phyloP scores from a whole-genome alignment of 2,888 invertebrate genomes.

The Oegoconia quadripuncta region DNA sequence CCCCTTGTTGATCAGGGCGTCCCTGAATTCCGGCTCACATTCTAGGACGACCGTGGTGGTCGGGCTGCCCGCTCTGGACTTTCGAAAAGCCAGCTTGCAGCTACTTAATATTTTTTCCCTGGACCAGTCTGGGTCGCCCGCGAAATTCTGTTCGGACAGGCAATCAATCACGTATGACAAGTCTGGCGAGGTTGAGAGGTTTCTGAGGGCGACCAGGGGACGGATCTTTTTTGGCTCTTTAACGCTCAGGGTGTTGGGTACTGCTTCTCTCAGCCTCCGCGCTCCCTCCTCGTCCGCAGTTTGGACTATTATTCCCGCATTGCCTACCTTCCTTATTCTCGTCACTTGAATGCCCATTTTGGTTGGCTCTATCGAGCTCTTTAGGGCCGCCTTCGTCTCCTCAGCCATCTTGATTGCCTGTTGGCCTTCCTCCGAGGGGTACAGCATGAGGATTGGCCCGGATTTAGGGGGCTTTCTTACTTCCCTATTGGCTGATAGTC shows the following conservation, averaged over 20 bases:
- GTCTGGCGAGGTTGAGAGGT: accelerated
- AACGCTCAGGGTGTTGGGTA: neutral
- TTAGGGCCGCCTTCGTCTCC: neutral
- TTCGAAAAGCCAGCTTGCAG: neutral
- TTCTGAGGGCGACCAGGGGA: conserved; percentile 6
- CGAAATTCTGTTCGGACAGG: conserved; percentile 9
- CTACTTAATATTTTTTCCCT: neutral
- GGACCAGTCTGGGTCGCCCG: conserved; percentile 6
- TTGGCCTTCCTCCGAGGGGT: neutral
- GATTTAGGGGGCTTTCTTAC: neutral
- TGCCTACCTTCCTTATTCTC: conserved; percentile 12
- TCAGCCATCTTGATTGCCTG: conserved; percentile 23
- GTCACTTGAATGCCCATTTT: neutral
- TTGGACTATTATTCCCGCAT: conserved; percentile 13
- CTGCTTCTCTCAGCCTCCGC: neutral
- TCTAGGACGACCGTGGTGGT: conserved; percentile 14
- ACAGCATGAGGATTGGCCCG: neutral
- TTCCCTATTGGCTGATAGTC: conserved; percentile 60
- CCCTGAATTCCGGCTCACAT: neutral
- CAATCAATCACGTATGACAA: neutral
- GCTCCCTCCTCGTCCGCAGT: conserved; percentile 9
- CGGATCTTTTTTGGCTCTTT: conserved; percentile 3
- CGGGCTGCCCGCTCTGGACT: conserved; percentile 1
- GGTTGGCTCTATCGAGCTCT: neutral
- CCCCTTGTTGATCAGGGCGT: neutral